phyloP scores from a whole-genome alignment of 1,140 invertebrate genomes.

The Eumaeus atala region DNA sequence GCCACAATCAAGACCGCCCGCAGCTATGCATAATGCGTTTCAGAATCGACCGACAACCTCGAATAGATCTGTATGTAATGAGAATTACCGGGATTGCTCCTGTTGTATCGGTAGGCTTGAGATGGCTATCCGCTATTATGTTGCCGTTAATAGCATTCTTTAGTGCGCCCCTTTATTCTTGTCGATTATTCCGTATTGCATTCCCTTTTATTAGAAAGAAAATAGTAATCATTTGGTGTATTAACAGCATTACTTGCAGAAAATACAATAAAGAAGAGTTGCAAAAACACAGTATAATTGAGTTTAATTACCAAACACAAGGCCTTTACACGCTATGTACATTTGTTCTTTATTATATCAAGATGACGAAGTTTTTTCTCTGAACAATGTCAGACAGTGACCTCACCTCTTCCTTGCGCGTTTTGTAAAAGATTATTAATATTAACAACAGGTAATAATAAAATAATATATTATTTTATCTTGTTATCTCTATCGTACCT shows the following conservation, averaged over 20 bases:
- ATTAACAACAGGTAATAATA: no score
- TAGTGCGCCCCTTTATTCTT: constrained; percentile 50
- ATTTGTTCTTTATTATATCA: background rate
- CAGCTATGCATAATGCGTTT: constrained; percentile 57
- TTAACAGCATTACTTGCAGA: constrained; percentile 63
- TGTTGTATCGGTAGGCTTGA: constrained; percentile 62
- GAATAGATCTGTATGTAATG: constrained; percentile 70
- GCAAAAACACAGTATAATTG: background rate
- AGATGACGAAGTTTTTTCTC: background rate
- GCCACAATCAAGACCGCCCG: constrained; percentile 58
- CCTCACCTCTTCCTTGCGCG: background rate
- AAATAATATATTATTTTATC: no score
- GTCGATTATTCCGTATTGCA: constrained; percentile 62
- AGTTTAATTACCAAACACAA: background rate
- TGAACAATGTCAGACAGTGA: background rate
- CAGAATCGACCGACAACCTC: constrained; percentile 61
- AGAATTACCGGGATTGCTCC: constrained; percentile 70
- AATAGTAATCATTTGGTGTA: constrained; percentile 65
- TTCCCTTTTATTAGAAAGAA: constrained; percentile 48
- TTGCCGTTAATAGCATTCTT: constrained; percentile 62
- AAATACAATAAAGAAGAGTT: constrained; percentile 28
- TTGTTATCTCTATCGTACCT: no score
- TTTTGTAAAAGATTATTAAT: background rate
- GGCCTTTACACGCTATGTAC: background rate
- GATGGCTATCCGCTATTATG: constrained; percentile 44